A percentile compares a stretch with the other conserved stretches of the same genome.
These are phyloP conservation scores for Pelochelys cantorii DNA, from an alignment of 2,797 vertebrate genomes.

Conservation along the genomic window DNA sequence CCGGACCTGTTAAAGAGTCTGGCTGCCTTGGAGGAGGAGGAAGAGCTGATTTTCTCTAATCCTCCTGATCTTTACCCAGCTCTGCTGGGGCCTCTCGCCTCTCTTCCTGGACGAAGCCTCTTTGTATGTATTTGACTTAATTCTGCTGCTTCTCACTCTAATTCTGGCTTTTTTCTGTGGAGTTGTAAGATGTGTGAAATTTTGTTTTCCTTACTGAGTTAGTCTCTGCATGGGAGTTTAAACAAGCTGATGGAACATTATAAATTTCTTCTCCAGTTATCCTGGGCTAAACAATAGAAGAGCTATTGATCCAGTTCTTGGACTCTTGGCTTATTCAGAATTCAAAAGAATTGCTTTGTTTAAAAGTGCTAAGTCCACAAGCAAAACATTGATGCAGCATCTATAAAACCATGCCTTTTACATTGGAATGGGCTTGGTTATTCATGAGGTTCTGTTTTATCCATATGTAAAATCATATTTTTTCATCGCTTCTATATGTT, in stretches of 20 bases:
- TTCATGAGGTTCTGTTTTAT: background rate
- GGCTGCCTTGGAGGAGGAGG: slow-evolving; percentile 99
- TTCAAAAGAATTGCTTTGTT: background rate
- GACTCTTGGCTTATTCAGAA: slow-evolving; percentile 10
- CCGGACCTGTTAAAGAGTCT: slow-evolving; percentile 99
- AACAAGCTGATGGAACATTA: background rate
- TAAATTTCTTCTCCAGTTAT: no score
- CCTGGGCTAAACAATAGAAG: background rate
- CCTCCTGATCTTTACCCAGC: slow-evolving; percentile 99
- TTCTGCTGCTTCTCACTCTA: slow-evolving; percentile 79
- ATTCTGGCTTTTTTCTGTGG: slow-evolving; percentile 72
- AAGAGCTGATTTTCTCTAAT: slow-evolving; percentile 98
- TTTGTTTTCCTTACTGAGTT: slow-evolving; percentile 23
- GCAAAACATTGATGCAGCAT: background rate
- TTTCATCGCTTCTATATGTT: background rate
- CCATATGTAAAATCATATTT: background rate
- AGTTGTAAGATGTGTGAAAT: slow-evolving; percentile 42
- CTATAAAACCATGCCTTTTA: background rate
- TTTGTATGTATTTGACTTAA: slow-evolving; percentile 95
- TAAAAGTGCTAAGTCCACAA: background rate
- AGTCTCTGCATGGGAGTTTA: background rate
- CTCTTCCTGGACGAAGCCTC: slow-evolving; percentile 97
- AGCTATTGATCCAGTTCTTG: background rate
- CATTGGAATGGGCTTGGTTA: background rate
- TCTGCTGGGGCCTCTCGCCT: slow-evolving; percentile 94